Base-by-base conservation (phyloP, 2,113 vertebrate genomes). In the Cyprinus carpio region DNA sequence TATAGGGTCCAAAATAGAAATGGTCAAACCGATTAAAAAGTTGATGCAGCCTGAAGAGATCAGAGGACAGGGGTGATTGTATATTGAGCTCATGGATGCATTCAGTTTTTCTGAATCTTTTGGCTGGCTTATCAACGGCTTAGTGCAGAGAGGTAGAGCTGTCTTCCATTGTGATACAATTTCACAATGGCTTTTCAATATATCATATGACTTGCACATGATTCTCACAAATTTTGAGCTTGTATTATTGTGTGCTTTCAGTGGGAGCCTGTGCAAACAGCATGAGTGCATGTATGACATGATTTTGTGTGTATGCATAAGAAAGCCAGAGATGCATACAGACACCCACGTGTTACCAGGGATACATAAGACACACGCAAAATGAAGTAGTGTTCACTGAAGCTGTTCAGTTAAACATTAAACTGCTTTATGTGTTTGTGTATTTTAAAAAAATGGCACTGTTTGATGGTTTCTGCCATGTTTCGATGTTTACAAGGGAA, bases 91-190 rank as follows among this genome's bases (percentile, higher is more conserved):
- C 62, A 16, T 82, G 56, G 58, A 64, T 29, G 25, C 83, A 60
- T 78, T 81, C 77, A 20, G 27, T 78, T 31, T 37, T 40, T n/a
- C 25, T 75, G 20, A 58, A 76, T 84, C 29, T 60, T 60, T 60
- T 84, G 56, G 25, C 46, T 78, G 25, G 64, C 64, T 84, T 84
- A 81, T 43, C 58, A 58, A 74, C 46, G 20, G 86, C 65, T 74
- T 56, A 76, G 65, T n/a, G n/a, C 13, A 49, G 23, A 60, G 5
- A 40, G n/a, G n/a, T 40, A 72, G 18, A 74, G 65, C 4, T 3
- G 12, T 23, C 40, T 27, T 81, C 34, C 29, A 60, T 58, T 83
- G 54, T 71, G 31, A 29, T 27, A 71, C 43, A 54, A 16, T 64
- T 58, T 60, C 31, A 54, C 31, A 86, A 82, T 79, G 25, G 75